A percentile compares a stretch with the other conserved stretches of the same genome.
Evolutionary conservation across 2,113 vertebrate genomes (phyloP).

Genomic region (Phoenicopterus ruber): DNA sequence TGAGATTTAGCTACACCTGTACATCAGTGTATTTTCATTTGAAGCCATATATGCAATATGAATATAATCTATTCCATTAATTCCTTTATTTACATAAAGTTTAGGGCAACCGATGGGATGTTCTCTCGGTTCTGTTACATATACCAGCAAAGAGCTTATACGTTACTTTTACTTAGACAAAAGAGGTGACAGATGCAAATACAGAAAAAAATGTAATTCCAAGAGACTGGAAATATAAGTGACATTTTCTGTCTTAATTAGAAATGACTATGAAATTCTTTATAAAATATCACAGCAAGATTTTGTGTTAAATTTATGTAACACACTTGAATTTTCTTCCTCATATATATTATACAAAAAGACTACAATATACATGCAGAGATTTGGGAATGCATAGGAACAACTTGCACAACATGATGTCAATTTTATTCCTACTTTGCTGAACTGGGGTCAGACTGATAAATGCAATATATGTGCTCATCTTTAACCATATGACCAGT

Average conservation of each 20-base stretch:
- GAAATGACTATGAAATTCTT: background rate
- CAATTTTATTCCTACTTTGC: background rate
- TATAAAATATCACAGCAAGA: background rate
- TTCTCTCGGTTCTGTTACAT: background rate
- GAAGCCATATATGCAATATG: background rate
- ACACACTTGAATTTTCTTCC: background rate
- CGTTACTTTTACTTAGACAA: background rate
- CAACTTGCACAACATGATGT: background rate
- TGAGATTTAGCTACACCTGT: background rate
- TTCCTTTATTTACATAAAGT: background rate
- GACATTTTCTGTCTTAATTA: background rate
- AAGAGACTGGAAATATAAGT: background rate
- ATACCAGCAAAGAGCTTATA: background rate
- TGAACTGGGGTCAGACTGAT: background rate
- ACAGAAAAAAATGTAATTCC: background rate
- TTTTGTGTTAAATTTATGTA: background rate
- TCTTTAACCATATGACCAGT: background rate
- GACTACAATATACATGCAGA: background rate
- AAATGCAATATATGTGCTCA: background rate
- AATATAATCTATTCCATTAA: background rate
- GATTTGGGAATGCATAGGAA: background rate
- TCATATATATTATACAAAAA: background rate
- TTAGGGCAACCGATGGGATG: background rate
- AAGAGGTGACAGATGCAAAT: background rate
- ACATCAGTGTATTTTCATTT: background rate